phyloP scores from a whole-genome alignment of 2,888 invertebrate species.

The Bombylius major region DNA sequence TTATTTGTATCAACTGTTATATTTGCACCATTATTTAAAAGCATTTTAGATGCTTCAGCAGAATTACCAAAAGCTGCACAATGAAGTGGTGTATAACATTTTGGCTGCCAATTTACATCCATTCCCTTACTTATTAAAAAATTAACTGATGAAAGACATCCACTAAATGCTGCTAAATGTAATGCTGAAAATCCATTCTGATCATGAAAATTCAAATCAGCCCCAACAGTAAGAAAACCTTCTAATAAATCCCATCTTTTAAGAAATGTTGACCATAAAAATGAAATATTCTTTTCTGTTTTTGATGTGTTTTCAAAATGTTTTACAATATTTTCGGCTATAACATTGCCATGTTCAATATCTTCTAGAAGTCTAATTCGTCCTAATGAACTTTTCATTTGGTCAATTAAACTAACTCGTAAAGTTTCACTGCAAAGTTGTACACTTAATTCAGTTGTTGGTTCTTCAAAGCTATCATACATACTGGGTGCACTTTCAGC shows the following conservation, averaged over 20 bases:
- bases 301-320: constrained; percentile 43
- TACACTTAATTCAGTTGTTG: constrained; percentile 54
- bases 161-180: constrained; percentile 66
- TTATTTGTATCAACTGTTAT: constrained; percentile 54
- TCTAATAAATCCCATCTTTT: constrained; percentile 55
- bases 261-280: constrained; percentile 63
- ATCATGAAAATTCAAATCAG: constrained; percentile 57
- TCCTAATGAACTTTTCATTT: constrained; percentile 57
- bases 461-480: constrained; percentile 69
- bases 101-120: constrained; percentile 54
- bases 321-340: constrained; percentile 41
- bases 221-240: constrained; percentile 51
- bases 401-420: constrained; percentile 59
- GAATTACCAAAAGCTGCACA: constrained; percentile 84
- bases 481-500: constrained; percentile 69
- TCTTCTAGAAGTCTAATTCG: constrained; percentile 57
- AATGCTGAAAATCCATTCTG: constrained; percentile 61
- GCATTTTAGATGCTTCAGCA: constrained; percentile 62
- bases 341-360: constrained; percentile 54
- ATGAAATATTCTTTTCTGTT: constrained; percentile 55
- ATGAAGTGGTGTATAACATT: constrained; percentile 71
- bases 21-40: constrained; percentile 58
- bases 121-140: constrained; percentile 55
- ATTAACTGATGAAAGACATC: constrained; percentile 56
- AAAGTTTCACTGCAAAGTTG: constrained; percentile 63